Percentiles rank a stretch among this genome's conserved stretches.
These are phyloP conservation scores for Tanytarsus gracilentus DNA, from an alignment of 2,888 invertebrate genomes.

Conservation along the genomic window DNA sequence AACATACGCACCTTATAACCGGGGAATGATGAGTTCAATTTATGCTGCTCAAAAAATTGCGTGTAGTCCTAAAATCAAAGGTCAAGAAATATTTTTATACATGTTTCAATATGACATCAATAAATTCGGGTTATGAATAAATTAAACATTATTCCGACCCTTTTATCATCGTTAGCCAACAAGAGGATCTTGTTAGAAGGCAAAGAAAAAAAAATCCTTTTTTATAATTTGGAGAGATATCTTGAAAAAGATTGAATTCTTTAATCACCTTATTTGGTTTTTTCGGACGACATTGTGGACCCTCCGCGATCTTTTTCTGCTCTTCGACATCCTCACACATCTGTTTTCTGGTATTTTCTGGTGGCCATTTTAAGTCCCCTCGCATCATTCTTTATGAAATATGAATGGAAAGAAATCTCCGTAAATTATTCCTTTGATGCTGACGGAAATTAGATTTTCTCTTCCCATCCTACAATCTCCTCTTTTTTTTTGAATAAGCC, in stretches of 20 bases:
- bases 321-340: constrained; percentile 12
- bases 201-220: background rate
- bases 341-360: constrained; percentile 18
- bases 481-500: background rate
- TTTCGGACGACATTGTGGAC: constrained; percentile 14
- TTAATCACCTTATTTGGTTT: constrained; percentile 1
- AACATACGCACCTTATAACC: constrained; percentile 7
- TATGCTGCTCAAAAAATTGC: constrained; percentile 16
- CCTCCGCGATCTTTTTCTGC: constrained; percentile 7
- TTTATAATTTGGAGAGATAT: background rate
- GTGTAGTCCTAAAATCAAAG: constrained; percentile 16
- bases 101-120: background rate
- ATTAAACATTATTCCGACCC: background rate
- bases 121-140: constrained; percentile 8
- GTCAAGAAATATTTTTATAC: background rate
- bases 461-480: background rate
- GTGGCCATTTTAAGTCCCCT: constrained; percentile 25
- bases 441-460: constrained; percentile 8
- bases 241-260: background rate
- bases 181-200: too few relatives aligned
- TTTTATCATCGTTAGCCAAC: background rate
- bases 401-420: constrained; percentile 1
- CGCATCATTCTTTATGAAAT: constrained; percentile 20
- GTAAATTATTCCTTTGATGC: constrained; percentile 2
- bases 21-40: constrained; percentile 18